Base-by-base conservation (phyloP, 2,113 vertebrate genomes). In the Chionis minor region DNA sequence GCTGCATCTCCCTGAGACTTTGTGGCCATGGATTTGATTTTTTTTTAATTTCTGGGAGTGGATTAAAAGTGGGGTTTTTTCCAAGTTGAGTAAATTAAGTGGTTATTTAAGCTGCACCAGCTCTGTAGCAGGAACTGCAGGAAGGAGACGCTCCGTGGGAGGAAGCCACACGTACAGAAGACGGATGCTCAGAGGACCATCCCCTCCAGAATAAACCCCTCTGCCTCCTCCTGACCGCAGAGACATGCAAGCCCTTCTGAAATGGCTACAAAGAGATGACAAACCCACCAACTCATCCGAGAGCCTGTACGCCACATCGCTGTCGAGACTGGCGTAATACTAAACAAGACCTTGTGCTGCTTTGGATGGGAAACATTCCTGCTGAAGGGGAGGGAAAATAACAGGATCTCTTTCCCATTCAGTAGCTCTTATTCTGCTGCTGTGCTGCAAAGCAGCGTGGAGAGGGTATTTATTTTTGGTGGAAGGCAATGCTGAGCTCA, bases 291-390 rank as follows among this genome's bases (percentile, higher is more conserved):
- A 81, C 47, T 20, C 71, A 51, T 38, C 70, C 7, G 44, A 65
- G 21, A 55, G 23, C 84, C 77, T 2, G 3, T 16, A 62, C 1
- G 5, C n/a, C 8, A 1, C 12, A 1, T 8, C 0, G 1, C 61
- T 71, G 69, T 22, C 3, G 3, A 72, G 84, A 78, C 20, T 6
- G 3, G 40, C n/a, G 65, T 44, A 45, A 73, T 3, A 40, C 8
- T 47, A 62, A 87, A 79, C 3, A 12, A 65, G 45, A 84, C 21
- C 74, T 72, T 52, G 65, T 2, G 11, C 58, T 61, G 74, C 77
- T 84, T 55, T 65, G 91, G 81, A 56, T 21, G 61, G 26, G 32
- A 79, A 85, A 74, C 27, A 20, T 65, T 82, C 73, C 63, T 63
- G 38, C 35, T 62, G 83, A 61, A 81, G 44, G 56, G 30, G 24